Evolutionary conservation across 2,888 invertebrate genomes (phyloP).

Genomic region (Silvanus unidentatus): DNA sequence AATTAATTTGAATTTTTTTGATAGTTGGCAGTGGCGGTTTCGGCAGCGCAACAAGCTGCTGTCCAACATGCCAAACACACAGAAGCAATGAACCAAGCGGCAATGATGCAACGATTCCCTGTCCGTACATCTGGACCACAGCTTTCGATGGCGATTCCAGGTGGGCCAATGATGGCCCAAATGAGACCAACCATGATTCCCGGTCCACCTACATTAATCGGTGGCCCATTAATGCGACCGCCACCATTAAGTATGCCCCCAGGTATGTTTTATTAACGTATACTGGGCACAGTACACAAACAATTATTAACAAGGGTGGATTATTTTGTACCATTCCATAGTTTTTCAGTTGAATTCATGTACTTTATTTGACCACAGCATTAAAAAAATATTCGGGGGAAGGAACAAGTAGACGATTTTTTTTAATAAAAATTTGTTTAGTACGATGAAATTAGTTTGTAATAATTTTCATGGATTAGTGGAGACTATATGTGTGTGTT

Average conservation of each 20-base stretch:
- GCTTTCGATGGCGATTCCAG: slow-evolving; percentile 48
- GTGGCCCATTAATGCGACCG: slow-evolving; percentile 60
- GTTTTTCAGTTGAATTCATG: no score
- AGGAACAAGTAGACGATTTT: no score
- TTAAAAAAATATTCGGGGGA: no score
- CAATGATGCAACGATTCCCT: slow-evolving; percentile 48
- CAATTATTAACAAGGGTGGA: no score
- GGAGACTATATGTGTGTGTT: no score
- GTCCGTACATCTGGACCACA: slow-evolving; percentile 45
- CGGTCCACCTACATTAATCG: slow-evolving; percentile 48
- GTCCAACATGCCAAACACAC: slow-evolving; percentile 43
- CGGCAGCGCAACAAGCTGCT: slow-evolving; percentile 49
- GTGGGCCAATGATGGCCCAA: slow-evolving; percentile 51
- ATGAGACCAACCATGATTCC: slow-evolving; percentile 50
- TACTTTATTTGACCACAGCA: no score
- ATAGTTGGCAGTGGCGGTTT: slow-evolving; percentile 46
- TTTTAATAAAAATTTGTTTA: no score
- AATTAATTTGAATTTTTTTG: slow-evolving; percentile 15
- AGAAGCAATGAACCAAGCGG: slow-evolving; percentile 41
- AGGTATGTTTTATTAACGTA: slow-evolving; percentile 50
- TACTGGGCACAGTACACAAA: no score
- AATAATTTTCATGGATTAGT: no score
- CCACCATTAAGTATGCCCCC: slow-evolving; percentile 57
- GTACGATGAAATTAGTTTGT: no score
- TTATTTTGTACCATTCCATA: no score